Evolutionary conservation across 2,113 vertebrate species (phyloP).

Genomic region (Cinclus mexicanus): DNA sequence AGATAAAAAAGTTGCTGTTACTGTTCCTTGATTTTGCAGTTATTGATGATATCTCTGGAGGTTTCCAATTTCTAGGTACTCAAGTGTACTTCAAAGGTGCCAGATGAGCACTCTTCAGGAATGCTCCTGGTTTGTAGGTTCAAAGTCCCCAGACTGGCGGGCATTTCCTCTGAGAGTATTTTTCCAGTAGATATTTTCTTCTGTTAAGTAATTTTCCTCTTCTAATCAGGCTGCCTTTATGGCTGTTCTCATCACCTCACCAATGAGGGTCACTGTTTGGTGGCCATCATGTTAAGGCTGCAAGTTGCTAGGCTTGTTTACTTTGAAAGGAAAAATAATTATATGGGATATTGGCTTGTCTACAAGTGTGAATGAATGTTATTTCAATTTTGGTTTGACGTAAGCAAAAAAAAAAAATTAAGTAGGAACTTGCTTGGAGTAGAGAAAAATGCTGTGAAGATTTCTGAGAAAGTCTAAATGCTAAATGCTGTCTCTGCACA

Average conservation of each 20-base stretch:
- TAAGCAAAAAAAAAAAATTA: neutral
- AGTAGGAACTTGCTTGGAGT: neutral
- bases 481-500: neutral
- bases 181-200: neutral
- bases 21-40: neutral
- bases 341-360: neutral
- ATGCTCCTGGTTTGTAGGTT: neutral
- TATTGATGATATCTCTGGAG: neutral
- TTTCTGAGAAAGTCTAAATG: neutral
- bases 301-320: neutral
- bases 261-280: neutral
- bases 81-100: neutral
- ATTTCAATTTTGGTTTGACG: neutral
- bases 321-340: neutral
- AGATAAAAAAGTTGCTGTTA: neutral
- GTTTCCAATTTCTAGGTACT: neutral
- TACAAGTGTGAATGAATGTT: neutral
- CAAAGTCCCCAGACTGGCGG: neutral
- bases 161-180: neutral
- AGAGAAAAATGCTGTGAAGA: neutral
- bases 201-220: neutral
- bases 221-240: neutral
- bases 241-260: neutral
- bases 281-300: neutral
- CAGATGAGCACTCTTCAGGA: neutral